phyloP scores from a whole-genome alignment of 2,797 vertebrate genomes.

The Sebastes taczanowskii region DNA sequence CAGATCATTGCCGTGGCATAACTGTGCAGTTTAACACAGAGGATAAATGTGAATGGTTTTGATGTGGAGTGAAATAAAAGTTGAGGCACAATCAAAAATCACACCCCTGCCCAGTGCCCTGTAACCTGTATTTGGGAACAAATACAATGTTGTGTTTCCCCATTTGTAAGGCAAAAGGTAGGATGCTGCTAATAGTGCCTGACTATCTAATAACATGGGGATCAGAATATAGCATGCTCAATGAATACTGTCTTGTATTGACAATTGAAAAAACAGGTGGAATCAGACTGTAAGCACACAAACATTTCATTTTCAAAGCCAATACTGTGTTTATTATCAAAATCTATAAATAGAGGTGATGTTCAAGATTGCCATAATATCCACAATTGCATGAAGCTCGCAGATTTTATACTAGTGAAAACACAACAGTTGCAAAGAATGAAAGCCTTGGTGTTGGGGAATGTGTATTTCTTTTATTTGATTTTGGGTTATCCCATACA shows the following conservation, averaged over 20 bases:
- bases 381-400: background rate
- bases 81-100: background rate
- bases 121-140: background rate
- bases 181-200: background rate
- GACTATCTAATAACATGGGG: background rate
- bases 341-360: background rate
- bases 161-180: background rate
- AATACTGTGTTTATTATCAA: background rate
- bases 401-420: background rate
- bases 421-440: background rate
- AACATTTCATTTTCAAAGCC: background rate
- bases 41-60: background rate
- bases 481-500: background rate
- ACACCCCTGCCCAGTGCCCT: background rate
- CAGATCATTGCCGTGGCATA: background rate
- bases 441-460: background rate
- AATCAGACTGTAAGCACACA: background rate
- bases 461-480: background rate
- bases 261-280: background rate
- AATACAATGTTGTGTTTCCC: background rate
- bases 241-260: background rate
- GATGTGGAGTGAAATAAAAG: background rate
- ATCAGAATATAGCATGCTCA: background rate
- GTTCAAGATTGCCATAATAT: background rate
- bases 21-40: background rate